A percentile compares a stretch with the other conserved stretches of the same genome.
phyloP scores from a whole-genome alignment of 2,797 vertebrate genomes.

The Trachops cirrhosus region DNA sequence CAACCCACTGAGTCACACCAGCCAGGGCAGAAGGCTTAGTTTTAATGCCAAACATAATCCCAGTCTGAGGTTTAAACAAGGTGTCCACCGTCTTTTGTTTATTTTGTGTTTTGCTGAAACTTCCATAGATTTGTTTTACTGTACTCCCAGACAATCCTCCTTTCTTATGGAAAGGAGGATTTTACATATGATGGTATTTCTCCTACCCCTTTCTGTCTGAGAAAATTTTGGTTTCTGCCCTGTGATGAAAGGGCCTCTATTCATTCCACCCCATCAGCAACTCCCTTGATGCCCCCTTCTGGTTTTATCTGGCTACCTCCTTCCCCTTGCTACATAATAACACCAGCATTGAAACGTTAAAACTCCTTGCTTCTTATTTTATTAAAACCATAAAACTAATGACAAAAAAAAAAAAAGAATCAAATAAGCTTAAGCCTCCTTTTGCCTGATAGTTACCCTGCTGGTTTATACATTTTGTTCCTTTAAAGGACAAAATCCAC shows the following conservation, averaged over 20 bases:
- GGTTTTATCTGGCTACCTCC: neutral
- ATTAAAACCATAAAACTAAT: slow-evolving; percentile 34
- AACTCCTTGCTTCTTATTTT: neutral
- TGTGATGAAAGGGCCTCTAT: neutral
- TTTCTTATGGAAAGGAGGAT: no score
- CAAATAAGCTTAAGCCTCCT: neutral
- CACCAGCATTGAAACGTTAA: neutral
- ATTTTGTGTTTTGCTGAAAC: neutral
- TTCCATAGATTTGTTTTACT: neutral
- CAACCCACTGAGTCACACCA: no score
- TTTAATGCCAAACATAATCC: neutral
- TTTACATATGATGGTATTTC: neutral
- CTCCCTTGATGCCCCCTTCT: neutral
- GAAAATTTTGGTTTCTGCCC: neutral
- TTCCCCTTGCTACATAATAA: neutral
- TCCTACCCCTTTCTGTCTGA: neutral
- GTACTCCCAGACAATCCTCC: neutral
- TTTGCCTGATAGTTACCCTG: neutral
- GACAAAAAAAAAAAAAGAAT: neutral
- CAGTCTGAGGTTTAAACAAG: neutral
- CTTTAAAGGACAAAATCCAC: slow-evolving; percentile 45
- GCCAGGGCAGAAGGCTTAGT: neutral
- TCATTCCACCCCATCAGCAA: neutral
- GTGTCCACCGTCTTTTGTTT: neutral
- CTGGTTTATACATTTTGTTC: neutral